Conservation (phyloP, 2,888 invertebrate genomes). For the Neuroscelio doddi region DNA sequence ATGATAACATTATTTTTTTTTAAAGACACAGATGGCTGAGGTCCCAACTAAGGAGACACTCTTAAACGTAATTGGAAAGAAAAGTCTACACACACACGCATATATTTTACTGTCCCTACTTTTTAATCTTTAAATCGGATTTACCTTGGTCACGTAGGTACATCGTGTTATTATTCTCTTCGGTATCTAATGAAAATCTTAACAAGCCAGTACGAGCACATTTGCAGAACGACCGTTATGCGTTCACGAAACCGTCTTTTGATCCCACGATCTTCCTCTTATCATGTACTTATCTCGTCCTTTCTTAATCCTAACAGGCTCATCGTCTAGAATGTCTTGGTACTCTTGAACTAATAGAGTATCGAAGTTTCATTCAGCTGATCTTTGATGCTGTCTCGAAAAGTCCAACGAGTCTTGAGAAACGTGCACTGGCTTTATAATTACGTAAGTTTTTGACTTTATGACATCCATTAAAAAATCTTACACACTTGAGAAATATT, state of each 20-base stretch:
- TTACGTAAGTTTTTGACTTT: neutral
- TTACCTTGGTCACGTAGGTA: slow-evolving; percentile 32
- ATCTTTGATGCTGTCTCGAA: neutral
- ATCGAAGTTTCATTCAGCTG: neutral
- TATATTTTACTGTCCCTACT: slow-evolving; percentile 14
- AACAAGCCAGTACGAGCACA: slow-evolving; percentile 34
- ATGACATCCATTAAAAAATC: neutral
- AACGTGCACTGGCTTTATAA: neutral
- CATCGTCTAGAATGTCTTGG: neutral
- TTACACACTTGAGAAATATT: neutral
- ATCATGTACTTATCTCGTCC: slow-evolving; percentile 13
- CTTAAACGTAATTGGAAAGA: no score
- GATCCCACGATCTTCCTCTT: slow-evolving; percentile 15
- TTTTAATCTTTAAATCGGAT: slow-evolving; percentile 54
- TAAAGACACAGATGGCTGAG: no score
- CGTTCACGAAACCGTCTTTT: slow-evolving; percentile 1
- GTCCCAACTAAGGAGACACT: no score
- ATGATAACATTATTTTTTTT: no score
- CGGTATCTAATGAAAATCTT: slow-evolving; percentile 45
- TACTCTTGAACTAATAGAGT: neutral
- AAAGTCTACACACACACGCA: no score
- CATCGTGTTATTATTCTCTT: slow-evolving; percentile 20
- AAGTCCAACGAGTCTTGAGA: neutral
- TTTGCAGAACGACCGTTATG: slow-evolving; percentile 9
- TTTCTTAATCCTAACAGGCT: neutral